Base-by-base conservation (phyloP, 2,888 invertebrate genomes). In the Mechanitis mazaeus region DNA sequence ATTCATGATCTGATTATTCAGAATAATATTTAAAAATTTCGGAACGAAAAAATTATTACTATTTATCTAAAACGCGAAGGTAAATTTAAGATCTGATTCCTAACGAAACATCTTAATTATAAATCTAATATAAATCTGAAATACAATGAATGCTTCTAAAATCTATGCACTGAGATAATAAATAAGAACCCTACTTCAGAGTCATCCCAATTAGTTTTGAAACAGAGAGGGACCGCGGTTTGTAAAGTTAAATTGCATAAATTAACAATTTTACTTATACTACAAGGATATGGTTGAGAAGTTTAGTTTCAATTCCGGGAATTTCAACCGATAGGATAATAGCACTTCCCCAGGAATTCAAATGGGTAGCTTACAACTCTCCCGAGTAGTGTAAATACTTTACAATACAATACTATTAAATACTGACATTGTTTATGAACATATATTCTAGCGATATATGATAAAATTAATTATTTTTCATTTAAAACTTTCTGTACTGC, bases 301-400 rank as follows among this genome's bases (percentile, higher is more conserved):
- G 50, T 50, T 50, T 50, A 50, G 31, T 50, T 31, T 31, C 50
- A 64, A 64, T 60, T 56, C 60, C 60, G 45, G 42, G 56, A 50
- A 60, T 56, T 56, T 57, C 60, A 61, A 59, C 55, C 38, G 57
- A 61, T 64, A 55, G 61, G 61, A 57, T 64, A 64, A 61, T 57
- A 59, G 56, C 54, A 57, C 54, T 59, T 61, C 38, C 47, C 33
- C 45, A 28, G 61, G 59, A 61, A 55, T 61, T 59, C 59, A 31
- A 50, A 31, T 31, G 50, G 50, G 31, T 50, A 20, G 28, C 38
- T 38, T 9, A 42, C 42, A 42, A 42, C 9, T 7, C 9, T 42
- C 42, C 1, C 7, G 42, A 9, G 42, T 9, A 42, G 1, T 42
- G 42, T 42, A 42, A 42, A 42, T 42, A 42, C 42, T 42, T 42